Conservation (phyloP, 2,797 vertebrate genomes). For the Oreochromis grahami region DNA sequence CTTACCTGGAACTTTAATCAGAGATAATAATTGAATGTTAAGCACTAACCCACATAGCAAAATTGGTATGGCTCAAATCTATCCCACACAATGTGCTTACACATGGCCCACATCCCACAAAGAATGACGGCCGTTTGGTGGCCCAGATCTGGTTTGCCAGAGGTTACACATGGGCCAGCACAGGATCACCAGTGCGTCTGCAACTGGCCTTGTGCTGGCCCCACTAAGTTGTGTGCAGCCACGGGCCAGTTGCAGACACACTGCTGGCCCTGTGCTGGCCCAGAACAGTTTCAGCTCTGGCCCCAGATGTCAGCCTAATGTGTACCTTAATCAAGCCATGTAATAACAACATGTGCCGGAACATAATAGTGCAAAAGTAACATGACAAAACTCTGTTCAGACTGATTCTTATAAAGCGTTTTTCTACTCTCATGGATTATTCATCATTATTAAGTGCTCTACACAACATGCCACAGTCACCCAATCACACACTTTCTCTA, state of each 20-base stretch:
- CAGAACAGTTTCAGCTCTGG: too few relatives aligned
- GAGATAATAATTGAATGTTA: not conserved
- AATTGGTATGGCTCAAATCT: not conserved
- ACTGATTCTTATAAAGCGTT: not conserved
- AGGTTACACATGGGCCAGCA: not conserved
- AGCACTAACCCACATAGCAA: not conserved
- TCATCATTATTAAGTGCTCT: not conserved
- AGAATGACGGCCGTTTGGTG: not conserved
- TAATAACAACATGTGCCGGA: too few relatives aligned
- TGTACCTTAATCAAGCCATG: too few relatives aligned
- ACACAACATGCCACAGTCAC: not conserved
- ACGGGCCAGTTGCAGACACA: not conserved
- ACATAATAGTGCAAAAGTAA: too few relatives aligned
- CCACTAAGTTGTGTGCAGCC: too few relatives aligned
- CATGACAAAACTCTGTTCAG: not conserved
- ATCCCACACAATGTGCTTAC: not conserved
- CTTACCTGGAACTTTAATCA: not conserved
- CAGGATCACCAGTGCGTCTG: too few relatives aligned
- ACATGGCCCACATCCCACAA: not conserved
- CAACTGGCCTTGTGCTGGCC: too few relatives aligned
- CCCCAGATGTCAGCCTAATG: too few relatives aligned
- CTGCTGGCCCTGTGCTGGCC: not conserved
- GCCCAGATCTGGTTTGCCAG: not conserved
- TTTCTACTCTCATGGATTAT: not conserved
- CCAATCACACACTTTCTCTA: not conserved